Evolutionary conservation across 1,140 invertebrate species (phyloP).

Genomic region (Capitella teleta): DNA sequence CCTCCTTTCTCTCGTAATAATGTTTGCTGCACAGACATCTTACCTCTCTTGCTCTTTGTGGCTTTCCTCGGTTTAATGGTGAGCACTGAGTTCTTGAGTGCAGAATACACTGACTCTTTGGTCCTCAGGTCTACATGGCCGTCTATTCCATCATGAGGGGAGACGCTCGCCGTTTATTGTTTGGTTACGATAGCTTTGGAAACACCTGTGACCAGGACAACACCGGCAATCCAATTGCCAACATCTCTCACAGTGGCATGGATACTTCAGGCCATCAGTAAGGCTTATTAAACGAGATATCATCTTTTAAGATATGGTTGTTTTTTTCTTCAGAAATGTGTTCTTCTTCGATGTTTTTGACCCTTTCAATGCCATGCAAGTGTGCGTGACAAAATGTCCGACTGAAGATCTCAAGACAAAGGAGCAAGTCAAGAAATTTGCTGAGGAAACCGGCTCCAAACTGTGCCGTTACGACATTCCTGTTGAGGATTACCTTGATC

Average conservation of each 20-base stretch:
- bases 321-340: conserved; percentile 49
- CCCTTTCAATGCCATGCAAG: conserved; percentile 63
- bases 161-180: conserved; percentile 71
- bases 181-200: conserved; percentile 92
- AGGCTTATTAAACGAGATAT: conserved; percentile 3
- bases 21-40: conserved; percentile 60
- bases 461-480: conserved; percentile 50
- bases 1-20: too few relatives aligned
- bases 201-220: conserved; percentile 80
- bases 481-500: conserved; percentile 18
- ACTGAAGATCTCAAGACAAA: conserved; percentile 51
- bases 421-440: conserved; percentile 63
- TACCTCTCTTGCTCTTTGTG: conserved; percentile 71
- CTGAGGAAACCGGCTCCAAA: conserved; percentile 56
- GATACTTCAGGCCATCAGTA: conserved; percentile 47
- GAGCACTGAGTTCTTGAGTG: conserved; percentile 27
- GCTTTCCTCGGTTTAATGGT: conserved; percentile 82
- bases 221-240: conserved; percentile 57
- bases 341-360: conserved; percentile 73
- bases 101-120: background rate
- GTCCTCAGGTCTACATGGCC: conserved; percentile 50
- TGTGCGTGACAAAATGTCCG: conserved; percentile 83
- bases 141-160: conserved; percentile 80
- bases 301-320: background rate
- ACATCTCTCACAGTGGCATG: conserved; percentile 63